Evolutionary conservation across 2,113 vertebrate species (phyloP), one percentile per base, ranked within the genome.

Genomic region (Heloderma charlesbogerti): DNA sequence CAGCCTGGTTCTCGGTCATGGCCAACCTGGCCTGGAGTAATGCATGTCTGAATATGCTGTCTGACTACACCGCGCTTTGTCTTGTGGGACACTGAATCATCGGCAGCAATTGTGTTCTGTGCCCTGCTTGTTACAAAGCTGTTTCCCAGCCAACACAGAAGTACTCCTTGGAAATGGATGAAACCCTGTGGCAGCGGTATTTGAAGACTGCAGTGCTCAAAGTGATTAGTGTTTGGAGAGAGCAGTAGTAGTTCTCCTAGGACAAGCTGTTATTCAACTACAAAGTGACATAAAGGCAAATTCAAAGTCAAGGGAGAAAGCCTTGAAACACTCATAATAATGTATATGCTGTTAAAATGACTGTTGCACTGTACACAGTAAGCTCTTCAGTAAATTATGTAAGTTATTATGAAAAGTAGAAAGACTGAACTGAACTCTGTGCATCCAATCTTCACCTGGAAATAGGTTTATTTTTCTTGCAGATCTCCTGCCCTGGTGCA

Each of bases 121-220:
- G 67, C 54, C 88, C 91, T 89, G 66, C 92, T 82, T 90, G 84
- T 31, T 45, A 87, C 6, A 37, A 86, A 90, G 22, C 48, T 88
- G 71, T 81, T 91, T 29, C 54, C 89, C 95, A 54, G 37, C 87
- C 54, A 86, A 0, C 31, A n/a, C 0, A 57, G 25, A 92, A 71
- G 82, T 85, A 15, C 22, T 54, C 80, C 72, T 91, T 40, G 54
- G 81, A 88, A 91, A 72, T 0, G 0, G 0, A 13, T 29, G 45
- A 31, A 1, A 0, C 74, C 13, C 40, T 16, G 77, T 45, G 1
- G n/a, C 69, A 7, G 1, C 37, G 75, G 48, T 40, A 31, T 37
- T 84, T 16, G 54, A 29, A n/a, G 29, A 48, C 31, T 48, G 43
- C 20, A 48, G 75, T 7, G 60, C 31, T 79, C 8, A 3, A 29